Evolutionary conservation across 1,140 invertebrate species (phyloP).

Genomic region (Akabosia matsudoensis): DNA sequence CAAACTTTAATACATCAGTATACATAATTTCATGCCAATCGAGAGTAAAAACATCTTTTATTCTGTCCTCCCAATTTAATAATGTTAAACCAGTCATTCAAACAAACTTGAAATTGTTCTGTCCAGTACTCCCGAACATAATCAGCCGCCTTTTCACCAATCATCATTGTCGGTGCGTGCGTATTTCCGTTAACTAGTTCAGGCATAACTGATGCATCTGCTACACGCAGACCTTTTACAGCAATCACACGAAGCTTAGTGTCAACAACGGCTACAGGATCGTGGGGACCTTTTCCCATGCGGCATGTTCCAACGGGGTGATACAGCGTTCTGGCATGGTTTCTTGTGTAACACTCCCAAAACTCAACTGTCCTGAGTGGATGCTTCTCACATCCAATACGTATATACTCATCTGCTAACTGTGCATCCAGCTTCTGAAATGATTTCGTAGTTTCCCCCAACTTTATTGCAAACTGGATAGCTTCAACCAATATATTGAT

Average conservation of each 20-base stretch:
- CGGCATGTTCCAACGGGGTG: slow-evolving; percentile 69
- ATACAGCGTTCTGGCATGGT: slow-evolving; percentile 65
- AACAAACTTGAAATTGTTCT: not conserved
- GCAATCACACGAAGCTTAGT: slow-evolving; percentile 1
- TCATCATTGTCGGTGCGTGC: not conserved
- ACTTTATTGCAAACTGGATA: not conserved
- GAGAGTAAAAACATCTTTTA: too few relatives aligned
- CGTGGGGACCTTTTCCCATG: slow-evolving; percentile 72
- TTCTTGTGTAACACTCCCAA: slow-evolving; percentile 58
- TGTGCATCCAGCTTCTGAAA: not conserved
- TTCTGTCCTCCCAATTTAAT: too few relatives aligned
- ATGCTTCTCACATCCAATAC: not conserved
- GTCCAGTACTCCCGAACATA: not conserved
- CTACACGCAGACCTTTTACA: not conserved
- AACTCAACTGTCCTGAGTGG: slow-evolving; percentile 47
- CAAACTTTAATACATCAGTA: too few relatives aligned
- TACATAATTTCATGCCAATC: too few relatives aligned
- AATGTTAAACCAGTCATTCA: too few relatives aligned
- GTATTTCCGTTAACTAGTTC: not conserved
- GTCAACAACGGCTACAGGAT: slow-evolving; percentile 67
- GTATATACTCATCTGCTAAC: not conserved
- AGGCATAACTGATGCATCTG: not conserved
- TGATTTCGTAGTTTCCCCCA: not conserved
- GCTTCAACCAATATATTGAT: slow-evolving; percentile 30
- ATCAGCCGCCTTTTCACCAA: not conserved